These are phyloP conservation scores for Cyprinodon variegatus DNA, from an alignment of 2,113 vertebrate species.

Conservation along the genomic window DNA sequence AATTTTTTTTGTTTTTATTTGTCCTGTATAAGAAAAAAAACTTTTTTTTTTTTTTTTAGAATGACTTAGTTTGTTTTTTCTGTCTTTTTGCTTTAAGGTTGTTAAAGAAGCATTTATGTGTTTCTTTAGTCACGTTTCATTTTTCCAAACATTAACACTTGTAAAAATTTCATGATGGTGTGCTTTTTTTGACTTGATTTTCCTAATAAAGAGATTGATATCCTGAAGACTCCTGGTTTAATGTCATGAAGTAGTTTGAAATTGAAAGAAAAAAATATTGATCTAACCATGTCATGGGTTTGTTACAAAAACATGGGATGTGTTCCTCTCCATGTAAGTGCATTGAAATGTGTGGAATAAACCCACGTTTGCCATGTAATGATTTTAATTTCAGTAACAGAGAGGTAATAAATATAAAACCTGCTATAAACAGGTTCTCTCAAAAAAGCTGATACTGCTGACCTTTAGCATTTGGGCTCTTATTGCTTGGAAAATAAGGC, in stretches of 20 bases:
- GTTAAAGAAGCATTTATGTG: conserved; percentile 44
- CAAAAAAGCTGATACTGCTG: background rate
- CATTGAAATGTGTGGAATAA: background rate
- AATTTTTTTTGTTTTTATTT: conserved; percentile 38
- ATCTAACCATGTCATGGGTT: background rate
- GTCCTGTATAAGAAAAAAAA: conserved; percentile 1
- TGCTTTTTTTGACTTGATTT: conserved; percentile 76
- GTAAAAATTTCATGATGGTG: conserved; percentile 66
- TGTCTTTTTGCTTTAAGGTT: conserved; percentile 57
- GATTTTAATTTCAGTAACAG: background rate
- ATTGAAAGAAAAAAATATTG: background rate
- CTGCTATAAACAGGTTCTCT: background rate
- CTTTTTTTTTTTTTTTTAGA: conserved; percentile 57
- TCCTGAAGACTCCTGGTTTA: conserved; percentile 17
- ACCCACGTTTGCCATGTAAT: background rate
- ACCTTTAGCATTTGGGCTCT: background rate
- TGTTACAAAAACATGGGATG: background rate
- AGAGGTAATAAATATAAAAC: background rate
- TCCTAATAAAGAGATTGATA: conserved; percentile 84
- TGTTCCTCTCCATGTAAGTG: background rate
- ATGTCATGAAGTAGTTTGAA: background rate
- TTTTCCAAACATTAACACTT: conserved; percentile 55
- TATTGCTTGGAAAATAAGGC: background rate
- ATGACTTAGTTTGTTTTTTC: conserved; percentile 59
- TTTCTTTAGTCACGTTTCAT: conserved; percentile 43